phyloP scores from a whole-genome alignment of 2,888 invertebrate genomes.

The Anagyrus pseudococci region DNA sequence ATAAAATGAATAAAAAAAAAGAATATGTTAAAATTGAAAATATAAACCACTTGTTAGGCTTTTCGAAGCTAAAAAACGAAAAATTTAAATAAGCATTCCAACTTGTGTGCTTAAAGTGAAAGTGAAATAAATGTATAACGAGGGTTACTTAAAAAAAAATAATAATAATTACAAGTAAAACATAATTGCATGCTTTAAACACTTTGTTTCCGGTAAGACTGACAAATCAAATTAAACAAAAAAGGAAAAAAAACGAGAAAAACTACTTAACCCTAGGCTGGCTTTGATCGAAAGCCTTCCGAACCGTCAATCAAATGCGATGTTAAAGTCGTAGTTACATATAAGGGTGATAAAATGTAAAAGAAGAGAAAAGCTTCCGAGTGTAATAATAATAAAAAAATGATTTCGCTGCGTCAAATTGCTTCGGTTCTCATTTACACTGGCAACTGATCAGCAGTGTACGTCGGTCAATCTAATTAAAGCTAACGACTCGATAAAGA shows the following conservation, averaged over 20 bases:
- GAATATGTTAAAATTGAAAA: slow-evolving; percentile 1
- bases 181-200: slow-evolving; percentile 32
- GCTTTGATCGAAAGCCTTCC: slow-evolving; percentile 20
- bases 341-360: slow-evolving; percentile 16
- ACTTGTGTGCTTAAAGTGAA: background rate
- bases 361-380: slow-evolving; percentile 15
- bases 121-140: slow-evolving; percentile 5
- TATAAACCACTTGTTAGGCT: slow-evolving; percentile 6
- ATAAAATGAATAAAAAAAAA: background rate
- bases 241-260: slow-evolving; percentile 28
- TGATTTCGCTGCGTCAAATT: slow-evolving; percentile 12
- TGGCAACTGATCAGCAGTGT: too few relatives aligned
- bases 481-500: background rate
- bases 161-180: slow-evolving; percentile 31
- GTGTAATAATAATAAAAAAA: slow-evolving; percentile 10
- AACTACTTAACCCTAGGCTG: too few relatives aligned
- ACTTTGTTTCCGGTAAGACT: slow-evolving; percentile 47
- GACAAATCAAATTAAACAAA: slow-evolving; percentile 49
- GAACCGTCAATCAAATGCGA: slow-evolving; percentile 36
- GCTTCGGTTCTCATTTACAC: background rate
- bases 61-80: background rate
- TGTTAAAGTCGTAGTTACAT: slow-evolving; percentile 27
- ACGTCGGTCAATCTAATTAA: too few relatives aligned
- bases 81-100: background rate
- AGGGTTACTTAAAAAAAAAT: slow-evolving; percentile 16